Evolutionary conservation across 1,140 invertebrate species (phyloP), one percentile per base, ranked within the genome.

Genomic region (Batillaria attramentaria): DNA sequence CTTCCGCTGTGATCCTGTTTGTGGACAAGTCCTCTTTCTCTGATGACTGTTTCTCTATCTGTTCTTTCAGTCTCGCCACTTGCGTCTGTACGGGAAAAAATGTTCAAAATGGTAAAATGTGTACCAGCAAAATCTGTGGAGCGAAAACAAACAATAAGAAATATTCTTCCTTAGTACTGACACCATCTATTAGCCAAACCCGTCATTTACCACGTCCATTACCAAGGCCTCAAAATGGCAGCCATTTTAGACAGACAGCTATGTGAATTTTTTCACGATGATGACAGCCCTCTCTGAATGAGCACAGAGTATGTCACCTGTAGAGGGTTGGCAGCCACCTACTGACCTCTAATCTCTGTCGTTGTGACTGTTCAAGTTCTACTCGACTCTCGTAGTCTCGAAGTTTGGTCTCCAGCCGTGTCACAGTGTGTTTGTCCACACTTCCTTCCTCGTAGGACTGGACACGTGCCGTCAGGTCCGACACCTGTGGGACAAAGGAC

Each of bases 351-450:
- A 97, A 89, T 41, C 96, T 93, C 10, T 94, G 93, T 83, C 95
- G 93, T 0, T 95, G 96, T 1, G 96, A 96, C 86, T 95, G 94
- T 87, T 98, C 97, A 73, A 98, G 91, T 83, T 98, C 97, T 37
- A 98, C 91, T 82, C 95, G 95, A 1, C 95, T 96, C 88, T 98
- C 97, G 60, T 98, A 91, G 87, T 98, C 97, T 91, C 96, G 94
- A 1, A 94, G 93, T 86, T 95, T 95, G 83, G 95, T 93, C 88
- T 97, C 95, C 73, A 96, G 92, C 74, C 70, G 91, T 46, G 92
- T 86, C 77, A 93, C 95, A 43, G 93, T 94, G 86, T 95, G 94
- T 90, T 94, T 94, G 85, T 94, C 95, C 76, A 93, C 94, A 16
- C 94, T 93, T 88, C 97, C 96, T 0, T 95, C 95, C 94, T 92